A percentile compares a stretch with the other conserved stretches of the same genome.
Conservation (phyloP, 2,888 invertebrate species). For the Augiades crinisus region DNA sequence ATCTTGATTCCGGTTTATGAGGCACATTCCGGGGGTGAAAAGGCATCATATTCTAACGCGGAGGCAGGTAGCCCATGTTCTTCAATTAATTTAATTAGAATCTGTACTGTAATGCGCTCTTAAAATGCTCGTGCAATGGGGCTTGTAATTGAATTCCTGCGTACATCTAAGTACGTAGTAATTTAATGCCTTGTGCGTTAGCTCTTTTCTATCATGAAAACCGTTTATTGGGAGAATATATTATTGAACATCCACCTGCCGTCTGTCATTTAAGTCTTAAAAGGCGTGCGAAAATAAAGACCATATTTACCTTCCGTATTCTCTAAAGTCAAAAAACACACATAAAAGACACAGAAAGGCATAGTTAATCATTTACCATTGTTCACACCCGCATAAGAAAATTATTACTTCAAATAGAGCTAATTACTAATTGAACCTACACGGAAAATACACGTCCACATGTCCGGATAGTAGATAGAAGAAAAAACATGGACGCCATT, state of each 20-base stretch:
- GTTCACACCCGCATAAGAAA: neutral
- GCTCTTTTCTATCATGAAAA: too few relatives aligned
- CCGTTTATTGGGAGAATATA: neutral
- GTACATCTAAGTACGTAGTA: conserved; percentile 20
- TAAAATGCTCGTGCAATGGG: conserved; percentile 27
- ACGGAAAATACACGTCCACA: neutral
- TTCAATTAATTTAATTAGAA: conserved; percentile 46
- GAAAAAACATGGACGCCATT: conserved; percentile 9
- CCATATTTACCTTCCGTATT: too few relatives aligned
- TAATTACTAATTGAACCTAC: neutral
- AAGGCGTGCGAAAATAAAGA: neutral
- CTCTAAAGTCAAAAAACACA: too few relatives aligned
- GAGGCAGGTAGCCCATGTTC: conserved; percentile 42
- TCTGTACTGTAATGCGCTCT: conserved; percentile 35
- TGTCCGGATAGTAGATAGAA: conserved; percentile 5
- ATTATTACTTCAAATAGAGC: neutral
- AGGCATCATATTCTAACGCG: conserved; percentile 36
- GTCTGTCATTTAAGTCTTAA: too few relatives aligned
- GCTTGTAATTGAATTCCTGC: conserved; percentile 24
- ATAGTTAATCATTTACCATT: too few relatives aligned
- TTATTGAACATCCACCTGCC: too few relatives aligned
- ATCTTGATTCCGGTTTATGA: conserved; percentile 45
- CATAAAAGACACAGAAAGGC: too few relatives aligned
- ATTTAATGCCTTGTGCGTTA: conserved; percentile 20
- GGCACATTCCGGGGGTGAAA: conserved; percentile 40